Base-by-base conservation (phyloP, 2,888 invertebrate species). In the Phoronis australis region DNA sequence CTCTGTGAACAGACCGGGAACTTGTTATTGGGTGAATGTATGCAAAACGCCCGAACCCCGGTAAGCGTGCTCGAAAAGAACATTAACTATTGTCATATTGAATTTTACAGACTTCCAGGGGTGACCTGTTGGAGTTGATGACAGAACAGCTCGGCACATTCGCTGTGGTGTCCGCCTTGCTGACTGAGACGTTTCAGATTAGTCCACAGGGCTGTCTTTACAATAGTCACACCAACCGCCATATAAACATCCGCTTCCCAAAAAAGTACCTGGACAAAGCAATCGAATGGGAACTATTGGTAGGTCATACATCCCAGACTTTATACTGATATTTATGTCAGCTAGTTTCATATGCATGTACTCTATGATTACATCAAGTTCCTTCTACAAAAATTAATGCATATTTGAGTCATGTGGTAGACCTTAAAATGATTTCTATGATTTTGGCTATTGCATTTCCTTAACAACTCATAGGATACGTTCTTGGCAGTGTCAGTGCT, bases 161-260 rank as follows among this genome's bases (percentile, higher is more conserved):
- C 50, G 66, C 65, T 0, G 69, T 71, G 21, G 68, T 68, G 18
- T 66, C 66, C 25, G 55, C 59, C 4, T 67, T 67, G 4, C 65
- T 64, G 53, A 60, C 53, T 24, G 75, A 75, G 47, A 38, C 55
- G 20, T 71, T 73, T 47, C 63, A 64, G 35, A 63, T 73, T 27
- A 69, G 71, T 0, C 57, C 61, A 20, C 66, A 68, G 45, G 75
- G 75, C 4, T 68, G 68, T 44, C 62, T 75, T 4, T 68, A 72
- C 63, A 69, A 69, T 43, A 60, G 71, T 38, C 58, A 66, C 12
- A 57, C 72, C n/a, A 64, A 60, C 53, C 60, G 67, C 12, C 67
- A 69, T 49, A 67, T 73, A 46, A 66, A 65, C 18, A 55, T 72
- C 15, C 52, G 75, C 20, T 71, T 73, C 45, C 72, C 75, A 18